Evolutionary conservation across 2,797 vertebrate species (phyloP).

Genomic region (Knipowitschia caucasica): DNA sequence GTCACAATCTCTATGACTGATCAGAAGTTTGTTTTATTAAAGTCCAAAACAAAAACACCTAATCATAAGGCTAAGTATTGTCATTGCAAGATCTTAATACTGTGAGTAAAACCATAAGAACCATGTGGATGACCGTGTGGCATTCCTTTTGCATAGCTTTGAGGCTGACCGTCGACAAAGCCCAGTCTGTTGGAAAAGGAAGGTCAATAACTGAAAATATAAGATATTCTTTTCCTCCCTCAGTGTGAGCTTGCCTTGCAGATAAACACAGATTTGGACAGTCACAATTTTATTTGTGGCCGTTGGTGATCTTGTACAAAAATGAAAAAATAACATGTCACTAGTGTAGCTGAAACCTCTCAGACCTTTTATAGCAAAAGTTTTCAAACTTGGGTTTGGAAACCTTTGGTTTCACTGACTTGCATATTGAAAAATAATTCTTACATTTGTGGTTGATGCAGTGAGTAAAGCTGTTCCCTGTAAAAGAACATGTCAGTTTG

Average conservation of each 20-base stretch:
- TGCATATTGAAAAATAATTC: too few relatives aligned
- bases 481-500: too few relatives aligned
- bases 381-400: too few relatives aligned
- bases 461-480: too few relatives aligned
- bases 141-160: constrained; percentile 84
- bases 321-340: too few relatives aligned
- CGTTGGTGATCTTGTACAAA: background rate
- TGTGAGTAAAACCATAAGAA: constrained; percentile 37
- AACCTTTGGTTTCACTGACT: too few relatives aligned
- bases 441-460: too few relatives aligned
- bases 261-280: constrained; percentile 17
- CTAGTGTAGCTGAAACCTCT: too few relatives aligned
- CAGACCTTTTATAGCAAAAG: too few relatives aligned
- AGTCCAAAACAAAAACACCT: constrained; percentile 72
- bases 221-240: constrained; percentile 22
- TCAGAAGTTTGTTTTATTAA: constrained; percentile 95
- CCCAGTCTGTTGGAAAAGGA: constrained; percentile 61
- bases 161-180: constrained; percentile 65
- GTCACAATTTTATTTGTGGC: background rate
- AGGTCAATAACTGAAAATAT: constrained; percentile 39
- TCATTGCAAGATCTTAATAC: constrained; percentile 68
- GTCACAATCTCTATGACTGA: constrained; percentile 89
- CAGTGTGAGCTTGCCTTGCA: constrained; percentile 26
- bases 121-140: constrained; percentile 69
- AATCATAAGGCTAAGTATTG: constrained; percentile 80